Base-by-base conservation (phyloP, 2,797 vertebrate species). In the Monodelphis domestica region DNA sequence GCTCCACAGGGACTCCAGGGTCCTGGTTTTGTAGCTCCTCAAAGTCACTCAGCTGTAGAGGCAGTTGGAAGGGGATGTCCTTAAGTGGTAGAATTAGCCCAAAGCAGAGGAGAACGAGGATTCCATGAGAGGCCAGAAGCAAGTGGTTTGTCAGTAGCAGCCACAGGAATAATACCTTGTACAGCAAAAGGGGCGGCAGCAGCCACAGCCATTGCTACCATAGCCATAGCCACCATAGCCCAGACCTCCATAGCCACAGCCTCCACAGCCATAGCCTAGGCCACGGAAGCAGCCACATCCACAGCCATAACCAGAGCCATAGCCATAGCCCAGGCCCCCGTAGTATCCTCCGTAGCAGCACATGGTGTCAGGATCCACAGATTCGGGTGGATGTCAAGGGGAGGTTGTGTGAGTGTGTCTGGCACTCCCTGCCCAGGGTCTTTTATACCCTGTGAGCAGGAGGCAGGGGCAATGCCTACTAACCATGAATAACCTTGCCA, bases 71-170 rank as follows among this genome's bases (percentile, higher is more conserved):
- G 3, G 29, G 92, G 63, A 30, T 54, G 24, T 84, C 54, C 15
- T 78, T 78, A 24, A 3, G 24, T 59, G 30, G 89, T 6, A 54
- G 63, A 91, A 89, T 89, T 5, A 50, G 15, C 45, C 55, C 30
- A 12, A 89, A 4, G n/a, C 30, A 89, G 53, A 53, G 12, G 1
- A 15, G 26, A 9, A 33, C 9, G 11, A 53, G 53, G 53, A 38
- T 78, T 3, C 53, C 29, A 7, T 57, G 4, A 7, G 0, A n/a
- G 59, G 12, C 12, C 70, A 45, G 6, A 0, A 21, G 12, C 10
- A 52, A 54, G 6, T 78, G 4, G 0, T 90, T 93, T 59, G 84
- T 96, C 87, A 94, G 26, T 91, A 94, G 87, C 88, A 95, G 33
- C 90, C 87, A 30, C 38, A 59, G 2, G 33, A 45, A 55, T 84